phyloP scores from a whole-genome alignment of 2,888 invertebrate species.

The Volucella zonaria region DNA sequence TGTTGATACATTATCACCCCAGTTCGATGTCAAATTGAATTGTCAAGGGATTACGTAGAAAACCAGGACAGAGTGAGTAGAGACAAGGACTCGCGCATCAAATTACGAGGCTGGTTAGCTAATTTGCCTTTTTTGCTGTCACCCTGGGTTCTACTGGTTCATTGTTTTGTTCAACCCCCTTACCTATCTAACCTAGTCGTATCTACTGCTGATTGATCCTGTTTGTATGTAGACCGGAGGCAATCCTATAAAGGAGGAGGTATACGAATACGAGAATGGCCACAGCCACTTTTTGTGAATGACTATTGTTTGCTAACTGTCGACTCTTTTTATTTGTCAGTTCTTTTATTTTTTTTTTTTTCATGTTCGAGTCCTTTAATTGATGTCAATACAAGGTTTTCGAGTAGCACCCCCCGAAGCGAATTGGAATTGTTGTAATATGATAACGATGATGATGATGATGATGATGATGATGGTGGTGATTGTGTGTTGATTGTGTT shows the following conservation, averaged over 20 bases:
- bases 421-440: slow-evolving; percentile 31
- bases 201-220: slow-evolving; percentile 39
- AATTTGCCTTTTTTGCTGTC: slow-evolving; percentile 74
- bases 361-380: slow-evolving; percentile 43
- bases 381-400: slow-evolving; percentile 60
- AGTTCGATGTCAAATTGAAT: slow-evolving; percentile 60
- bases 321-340: slow-evolving; percentile 12
- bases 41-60: slow-evolving; percentile 56
- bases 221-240: slow-evolving; percentile 22
- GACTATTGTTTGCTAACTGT: slow-evolving; percentile 68
- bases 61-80: slow-evolving; percentile 15
- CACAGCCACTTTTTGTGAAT: slow-evolving; percentile 21
- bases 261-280: not conserved
- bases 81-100: slow-evolving; percentile 45
- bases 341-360: slow-evolving; percentile 37
- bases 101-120: slow-evolving; percentile 73
- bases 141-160: slow-evolving; percentile 16
- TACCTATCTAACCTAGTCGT: slow-evolving; percentile 7
- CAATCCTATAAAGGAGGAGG: slow-evolving; percentile 9
- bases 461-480: slow-evolving; percentile 26
- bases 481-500: slow-evolving; percentile 43
- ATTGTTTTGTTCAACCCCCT: slow-evolving; percentile 53
- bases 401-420: slow-evolving; percentile 49
- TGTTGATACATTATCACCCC: slow-evolving; percentile 69
- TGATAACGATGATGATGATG: slow-evolving; percentile 23